Evolutionary conservation across 1,140 invertebrate species (phyloP).

Genomic region (Zaprionus gabonicus): DNA sequence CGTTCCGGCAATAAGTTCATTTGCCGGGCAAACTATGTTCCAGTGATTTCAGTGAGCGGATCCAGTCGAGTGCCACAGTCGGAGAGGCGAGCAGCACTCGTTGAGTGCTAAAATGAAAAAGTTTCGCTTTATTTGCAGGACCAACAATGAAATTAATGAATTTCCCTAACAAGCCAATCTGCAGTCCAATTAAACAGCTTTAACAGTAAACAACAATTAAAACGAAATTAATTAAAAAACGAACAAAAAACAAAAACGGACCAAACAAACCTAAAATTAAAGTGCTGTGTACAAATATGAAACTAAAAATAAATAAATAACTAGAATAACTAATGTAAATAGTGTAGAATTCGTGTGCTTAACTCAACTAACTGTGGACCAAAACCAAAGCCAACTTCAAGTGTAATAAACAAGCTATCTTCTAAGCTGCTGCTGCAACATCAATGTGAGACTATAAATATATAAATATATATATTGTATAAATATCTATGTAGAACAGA

Average conservation of each 20-base stretch:
- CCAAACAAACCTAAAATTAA: conserved; percentile 41
- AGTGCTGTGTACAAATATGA: conserved; percentile 45
- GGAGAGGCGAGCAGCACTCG: conserved; percentile 22
- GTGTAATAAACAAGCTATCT: background rate
- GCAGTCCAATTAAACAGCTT: conserved; percentile 48
- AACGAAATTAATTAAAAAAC: background rate
- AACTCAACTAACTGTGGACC: conserved; percentile 44
- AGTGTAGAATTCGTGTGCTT: conserved; percentile 45
- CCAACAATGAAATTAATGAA: conserved; percentile 45
- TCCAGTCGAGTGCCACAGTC: conserved; percentile 57
- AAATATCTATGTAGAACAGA: conserved; percentile 12
- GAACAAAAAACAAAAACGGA: conserved; percentile 49
- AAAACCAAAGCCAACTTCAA: conserved; percentile 25
- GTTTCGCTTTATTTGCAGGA: conserved; percentile 58
- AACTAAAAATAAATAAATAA: conserved; percentile 10
- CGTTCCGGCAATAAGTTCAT: conserved; percentile 69
- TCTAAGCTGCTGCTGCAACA: conserved; percentile 36
- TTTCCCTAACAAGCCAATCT: conserved; percentile 43
- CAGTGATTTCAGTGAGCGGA: conserved; percentile 32
- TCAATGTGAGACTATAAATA: conserved; percentile 40
- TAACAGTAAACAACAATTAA: conserved; percentile 37
- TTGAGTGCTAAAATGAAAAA: conserved; percentile 4
- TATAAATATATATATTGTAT: conserved; percentile 11
- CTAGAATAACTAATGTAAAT: conserved; percentile 32
- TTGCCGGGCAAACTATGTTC: conserved; percentile 44